These are phyloP conservation scores for Xiphophorus couchianus DNA, from an alignment of 2,113 vertebrate species.

Conservation along the genomic window DNA sequence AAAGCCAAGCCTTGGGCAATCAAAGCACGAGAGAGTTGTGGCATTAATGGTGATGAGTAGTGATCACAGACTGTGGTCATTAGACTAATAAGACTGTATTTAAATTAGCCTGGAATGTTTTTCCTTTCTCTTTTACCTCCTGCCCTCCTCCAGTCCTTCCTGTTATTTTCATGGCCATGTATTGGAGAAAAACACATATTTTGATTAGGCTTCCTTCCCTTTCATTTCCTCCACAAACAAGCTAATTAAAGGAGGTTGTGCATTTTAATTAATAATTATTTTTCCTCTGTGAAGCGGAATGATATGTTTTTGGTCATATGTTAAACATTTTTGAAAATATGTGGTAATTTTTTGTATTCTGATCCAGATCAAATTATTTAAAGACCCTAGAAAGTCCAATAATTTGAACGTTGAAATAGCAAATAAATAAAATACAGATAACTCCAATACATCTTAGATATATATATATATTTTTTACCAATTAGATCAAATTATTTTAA, in stretches of 20 bases:
- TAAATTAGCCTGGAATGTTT: slow-evolving; percentile 85
- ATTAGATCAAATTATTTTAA: too few relatives aligned
- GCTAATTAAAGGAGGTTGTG: slow-evolving; percentile 74
- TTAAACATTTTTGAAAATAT: slow-evolving; percentile 20
- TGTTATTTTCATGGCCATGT: slow-evolving; percentile 64
- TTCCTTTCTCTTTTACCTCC: slow-evolving; percentile 45
- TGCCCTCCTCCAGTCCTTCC: slow-evolving; percentile 44
- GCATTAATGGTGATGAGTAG: slow-evolving; percentile 95
- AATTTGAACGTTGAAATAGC: not conserved
- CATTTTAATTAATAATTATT: slow-evolving; percentile 81
- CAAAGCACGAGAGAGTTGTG: slow-evolving; percentile 78
- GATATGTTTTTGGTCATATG: slow-evolving; percentile 42
- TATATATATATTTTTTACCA: too few relatives aligned
- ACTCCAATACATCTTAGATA: too few relatives aligned
- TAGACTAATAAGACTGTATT: slow-evolving; percentile 98
- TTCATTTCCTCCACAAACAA: slow-evolving; percentile 61
- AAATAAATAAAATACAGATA: not conserved
- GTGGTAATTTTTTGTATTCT: slow-evolving; percentile 21
- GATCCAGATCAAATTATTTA: not conserved
- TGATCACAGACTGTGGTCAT: slow-evolving; percentile 95
- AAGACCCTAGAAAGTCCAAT: not conserved
- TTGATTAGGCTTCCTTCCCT: slow-evolving; percentile 50
- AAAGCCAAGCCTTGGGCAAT: slow-evolving; percentile 84
- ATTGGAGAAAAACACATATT: slow-evolving; percentile 58
- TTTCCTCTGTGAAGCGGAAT: slow-evolving; percentile 75